phyloP scores from a whole-genome alignment of 2,888 invertebrate species.

The Mesorhabditis belari region DNA sequence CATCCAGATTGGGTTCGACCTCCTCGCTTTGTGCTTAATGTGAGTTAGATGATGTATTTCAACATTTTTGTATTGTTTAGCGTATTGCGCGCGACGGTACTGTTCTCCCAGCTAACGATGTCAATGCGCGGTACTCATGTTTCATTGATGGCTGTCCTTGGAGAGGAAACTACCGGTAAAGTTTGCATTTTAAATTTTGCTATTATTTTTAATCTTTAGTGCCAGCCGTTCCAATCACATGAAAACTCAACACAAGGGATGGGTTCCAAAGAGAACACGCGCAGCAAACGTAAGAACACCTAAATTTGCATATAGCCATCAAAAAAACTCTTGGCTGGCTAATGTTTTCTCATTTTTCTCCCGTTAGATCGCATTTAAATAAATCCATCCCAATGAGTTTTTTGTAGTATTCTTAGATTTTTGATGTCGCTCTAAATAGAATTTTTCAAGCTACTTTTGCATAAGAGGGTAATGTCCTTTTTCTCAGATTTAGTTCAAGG shows the following conservation, averaged over 20 bases:
- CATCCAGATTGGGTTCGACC: constrained; percentile 1
- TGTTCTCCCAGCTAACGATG: constrained; percentile 1
- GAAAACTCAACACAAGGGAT: constrained; percentile 16
- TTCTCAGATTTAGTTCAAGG: too few species aligned
- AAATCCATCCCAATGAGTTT: too few species aligned
- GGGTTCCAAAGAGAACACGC: constrained; percentile 9
- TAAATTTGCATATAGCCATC: too few species aligned
- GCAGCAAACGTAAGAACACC: constrained; percentile 2
- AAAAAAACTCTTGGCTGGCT: too few species aligned
- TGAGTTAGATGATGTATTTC: neutral
- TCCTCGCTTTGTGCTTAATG: neutral
- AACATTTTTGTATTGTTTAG: neutral
- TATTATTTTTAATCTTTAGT: too few species aligned
- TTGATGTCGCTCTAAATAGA: too few species aligned
- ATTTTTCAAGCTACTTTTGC: too few species aligned
- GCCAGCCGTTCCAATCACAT: constrained; percentile 22
- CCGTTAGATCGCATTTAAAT: too few species aligned
- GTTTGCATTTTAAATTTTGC: neutral
- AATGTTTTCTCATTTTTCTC: too few species aligned
- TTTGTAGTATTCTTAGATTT: too few species aligned
- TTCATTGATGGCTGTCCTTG: constrained; percentile 3
- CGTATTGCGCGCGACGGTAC: neutral
- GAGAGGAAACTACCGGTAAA: constrained; percentile 3
- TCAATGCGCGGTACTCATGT: constrained; percentile 6
- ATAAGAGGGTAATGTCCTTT: too few species aligned